Conservation (phyloP, 2,113 vertebrate species). For the Irena cyanogastra region DNA sequence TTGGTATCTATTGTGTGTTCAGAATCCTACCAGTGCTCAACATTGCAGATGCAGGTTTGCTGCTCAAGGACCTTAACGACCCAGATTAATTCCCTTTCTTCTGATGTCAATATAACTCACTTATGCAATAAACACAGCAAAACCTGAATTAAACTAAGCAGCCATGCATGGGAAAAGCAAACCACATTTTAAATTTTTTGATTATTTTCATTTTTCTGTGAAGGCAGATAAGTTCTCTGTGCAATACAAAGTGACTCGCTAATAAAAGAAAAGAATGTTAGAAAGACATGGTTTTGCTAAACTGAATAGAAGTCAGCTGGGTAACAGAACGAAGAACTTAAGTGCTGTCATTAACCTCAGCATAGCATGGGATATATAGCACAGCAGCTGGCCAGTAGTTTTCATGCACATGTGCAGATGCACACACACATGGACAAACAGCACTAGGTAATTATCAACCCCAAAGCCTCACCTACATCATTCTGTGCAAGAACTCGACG, state of each 20-base stretch:
- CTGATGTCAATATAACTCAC: background rate
- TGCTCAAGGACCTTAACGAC: background rate
- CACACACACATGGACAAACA: background rate
- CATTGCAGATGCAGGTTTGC: background rate
- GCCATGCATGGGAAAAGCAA: background rate
- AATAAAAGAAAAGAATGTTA: background rate
- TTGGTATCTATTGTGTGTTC: background rate
- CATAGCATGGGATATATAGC: background rate
- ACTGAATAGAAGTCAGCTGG: background rate
- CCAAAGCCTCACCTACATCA: slow-evolving; percentile 92
- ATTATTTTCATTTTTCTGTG: background rate
- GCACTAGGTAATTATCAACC: slow-evolving; percentile 1
- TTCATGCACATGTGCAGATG: background rate
- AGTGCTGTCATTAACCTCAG: background rate
- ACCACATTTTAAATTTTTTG: background rate
- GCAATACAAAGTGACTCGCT: background rate
- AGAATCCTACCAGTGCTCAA: background rate
- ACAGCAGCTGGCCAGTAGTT: background rate
- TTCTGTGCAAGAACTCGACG: slow-evolving; percentile 82
- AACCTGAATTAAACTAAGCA: background rate
- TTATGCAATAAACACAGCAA: background rate
- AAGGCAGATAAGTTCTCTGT: background rate
- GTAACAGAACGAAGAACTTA: background rate
- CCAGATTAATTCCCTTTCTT: background rate
- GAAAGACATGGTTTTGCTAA: background rate